These are phyloP conservation scores for Meta bourneti DNA, from an alignment of 2,888 invertebrate species.

Conservation along the genomic window DNA sequence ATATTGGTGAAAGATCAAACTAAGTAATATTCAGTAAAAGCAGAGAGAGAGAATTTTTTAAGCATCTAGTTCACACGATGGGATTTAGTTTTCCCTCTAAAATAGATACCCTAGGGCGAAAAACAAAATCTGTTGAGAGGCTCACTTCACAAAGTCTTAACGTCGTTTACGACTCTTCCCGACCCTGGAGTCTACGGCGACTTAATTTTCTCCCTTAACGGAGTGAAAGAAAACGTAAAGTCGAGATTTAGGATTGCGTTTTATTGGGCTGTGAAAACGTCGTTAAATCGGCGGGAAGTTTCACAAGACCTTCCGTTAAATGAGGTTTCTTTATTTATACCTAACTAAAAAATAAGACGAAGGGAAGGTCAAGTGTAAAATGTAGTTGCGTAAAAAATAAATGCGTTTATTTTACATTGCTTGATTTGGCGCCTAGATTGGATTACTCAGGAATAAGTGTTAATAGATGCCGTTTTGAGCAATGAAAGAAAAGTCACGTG, in stretches of 20 bases:
- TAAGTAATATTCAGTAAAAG: not conserved
- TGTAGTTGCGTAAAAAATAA: too few species aligned
- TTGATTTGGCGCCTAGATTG: too few species aligned
- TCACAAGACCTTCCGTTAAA: not conserved
- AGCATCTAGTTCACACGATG: not conserved
- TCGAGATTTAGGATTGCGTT: constrained; percentile 39
- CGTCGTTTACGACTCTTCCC: constrained; percentile 1
- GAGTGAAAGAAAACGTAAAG: constrained; percentile 12
- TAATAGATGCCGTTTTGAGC: too few species aligned
- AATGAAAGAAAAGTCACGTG: too few species aligned
- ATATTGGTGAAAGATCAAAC: not conserved
- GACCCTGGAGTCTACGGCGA: not conserved
- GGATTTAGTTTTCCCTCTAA: not conserved
- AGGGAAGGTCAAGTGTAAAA: not conserved
- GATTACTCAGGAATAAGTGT: too few species aligned
- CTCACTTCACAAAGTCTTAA: not conserved
- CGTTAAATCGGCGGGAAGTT: constrained; percentile 30
- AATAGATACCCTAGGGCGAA: not conserved
- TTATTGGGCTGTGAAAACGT: constrained; percentile 14
- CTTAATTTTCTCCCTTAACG: constrained; percentile 22
- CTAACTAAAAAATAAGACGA: not conserved
- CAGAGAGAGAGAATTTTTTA: not conserved
- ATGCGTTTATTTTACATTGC: too few species aligned
- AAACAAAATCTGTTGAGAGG: not conserved
- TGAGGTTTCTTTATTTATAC: constrained; percentile 36